Percentiles rank a stretch among this genome's conserved stretches.
These are phyloP conservation scores for Atrina japonica DNA, from an alignment of 2,888 invertebrate genomes.

Conservation along the genomic window DNA sequence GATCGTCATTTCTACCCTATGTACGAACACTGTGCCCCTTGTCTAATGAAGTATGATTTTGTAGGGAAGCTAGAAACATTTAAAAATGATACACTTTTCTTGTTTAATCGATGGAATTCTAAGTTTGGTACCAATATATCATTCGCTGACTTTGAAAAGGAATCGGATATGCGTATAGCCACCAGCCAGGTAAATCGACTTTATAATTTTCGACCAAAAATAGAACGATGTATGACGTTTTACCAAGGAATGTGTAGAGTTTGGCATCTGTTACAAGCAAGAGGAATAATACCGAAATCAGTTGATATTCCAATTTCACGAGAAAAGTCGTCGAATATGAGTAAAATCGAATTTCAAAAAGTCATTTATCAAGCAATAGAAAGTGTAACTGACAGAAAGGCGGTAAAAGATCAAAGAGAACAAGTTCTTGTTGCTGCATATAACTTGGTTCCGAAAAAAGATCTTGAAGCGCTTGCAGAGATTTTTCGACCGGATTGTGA, in stretches of 20 bases:
- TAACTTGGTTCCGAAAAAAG: slow-evolving; percentile 43
- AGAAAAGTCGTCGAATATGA: slow-evolving; percentile 25
- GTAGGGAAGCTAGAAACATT: slow-evolving; percentile 63
- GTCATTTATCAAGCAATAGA: slow-evolving; percentile 39
- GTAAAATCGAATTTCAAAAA: slow-evolving; percentile 35
- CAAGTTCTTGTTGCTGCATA: slow-evolving; percentile 63
- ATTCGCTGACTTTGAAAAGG: slow-evolving; percentile 57
- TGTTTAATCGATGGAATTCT: slow-evolving; percentile 47
- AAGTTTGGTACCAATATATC: slow-evolving; percentile 46
- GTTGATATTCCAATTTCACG: slow-evolving; percentile 47
- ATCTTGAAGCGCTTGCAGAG: slow-evolving; percentile 49
- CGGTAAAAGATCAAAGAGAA: slow-evolving; percentile 52
- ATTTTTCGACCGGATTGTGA: slow-evolving; percentile 61
- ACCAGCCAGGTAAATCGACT: slow-evolving; percentile 37
- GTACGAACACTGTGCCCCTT: slow-evolving; percentile 59
- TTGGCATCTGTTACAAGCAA: slow-evolving; percentile 65
- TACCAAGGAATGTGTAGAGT: slow-evolving; percentile 47
- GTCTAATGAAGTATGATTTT: slow-evolving; percentile 54
- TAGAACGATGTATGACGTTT: slow-evolving; percentile 51
- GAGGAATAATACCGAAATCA: slow-evolving; percentile 58
- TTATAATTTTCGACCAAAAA: slow-evolving; percentile 42
- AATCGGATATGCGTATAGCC: slow-evolving; percentile 49
- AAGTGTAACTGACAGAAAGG: slow-evolving; percentile 25
- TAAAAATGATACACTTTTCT: slow-evolving; percentile 47
- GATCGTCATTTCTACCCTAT: slow-evolving; percentile 59